These are phyloP conservation scores for Drosophila micromelanica DNA, from an alignment of 1,140 invertebrate species.

Conservation along the genomic window DNA sequence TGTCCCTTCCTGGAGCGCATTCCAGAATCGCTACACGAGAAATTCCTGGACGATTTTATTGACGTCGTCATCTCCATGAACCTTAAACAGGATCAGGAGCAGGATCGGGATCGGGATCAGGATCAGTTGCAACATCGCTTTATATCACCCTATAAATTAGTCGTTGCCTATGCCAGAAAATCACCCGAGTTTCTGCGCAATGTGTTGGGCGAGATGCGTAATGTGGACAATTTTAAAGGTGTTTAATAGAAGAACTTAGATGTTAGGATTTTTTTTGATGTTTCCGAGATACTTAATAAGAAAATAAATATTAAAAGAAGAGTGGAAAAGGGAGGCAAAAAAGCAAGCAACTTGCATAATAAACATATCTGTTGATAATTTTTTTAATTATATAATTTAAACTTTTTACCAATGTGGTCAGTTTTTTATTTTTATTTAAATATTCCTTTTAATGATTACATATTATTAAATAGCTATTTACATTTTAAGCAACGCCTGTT, in stretches of 20 bases:
- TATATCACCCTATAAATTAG: constrained; percentile 85
- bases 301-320: no score
- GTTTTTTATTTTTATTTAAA: not conserved
- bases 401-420: not conserved
- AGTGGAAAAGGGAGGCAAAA: no score
- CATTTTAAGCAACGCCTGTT: constrained; percentile 53
- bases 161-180: constrained; percentile 86
- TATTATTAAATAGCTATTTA: not conserved
- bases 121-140: constrained; percentile 64
- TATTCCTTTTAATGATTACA: not conserved
- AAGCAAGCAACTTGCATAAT: no score
- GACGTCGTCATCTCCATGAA: constrained; percentile 85
- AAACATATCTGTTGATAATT: no score
- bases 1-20: constrained; percentile 90
- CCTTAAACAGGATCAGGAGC: constrained; percentile 66
- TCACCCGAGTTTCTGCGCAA: constrained; percentile 84
- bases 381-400: no score
- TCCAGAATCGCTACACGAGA: constrained; percentile 87
- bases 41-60: constrained; percentile 87
- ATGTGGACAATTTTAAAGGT: constrained; percentile 35
- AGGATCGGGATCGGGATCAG: not conserved
- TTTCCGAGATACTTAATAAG: no score
- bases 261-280: no score
- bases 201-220: constrained; percentile 30
- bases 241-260: not conserved